phyloP scores from a whole-genome alignment of 2,888 invertebrate species.

The Adineta ricciae region DNA sequence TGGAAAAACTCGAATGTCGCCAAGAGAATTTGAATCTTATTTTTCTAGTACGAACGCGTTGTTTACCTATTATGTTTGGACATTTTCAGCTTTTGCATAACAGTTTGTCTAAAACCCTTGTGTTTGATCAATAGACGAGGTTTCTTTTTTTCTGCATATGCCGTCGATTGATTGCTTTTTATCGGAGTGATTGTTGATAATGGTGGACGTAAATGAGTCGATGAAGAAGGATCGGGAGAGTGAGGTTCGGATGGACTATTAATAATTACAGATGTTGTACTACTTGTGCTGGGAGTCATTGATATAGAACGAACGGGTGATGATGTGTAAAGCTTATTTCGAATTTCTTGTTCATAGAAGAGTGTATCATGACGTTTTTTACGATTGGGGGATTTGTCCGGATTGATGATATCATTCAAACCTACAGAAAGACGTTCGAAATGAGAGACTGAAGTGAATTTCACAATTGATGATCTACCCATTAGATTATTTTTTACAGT shows the following conservation, averaged over 20 bases:
- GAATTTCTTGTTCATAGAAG: slow-evolving; percentile 27
- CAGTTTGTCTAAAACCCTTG: background rate
- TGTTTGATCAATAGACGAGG: background rate
- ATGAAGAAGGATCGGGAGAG: slow-evolving; percentile 11
- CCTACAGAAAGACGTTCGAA: background rate
- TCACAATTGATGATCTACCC: slow-evolving; percentile 56
- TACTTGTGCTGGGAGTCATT: background rate
- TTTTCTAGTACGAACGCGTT: background rate
- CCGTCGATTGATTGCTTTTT: background rate
- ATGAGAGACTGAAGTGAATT: too few species aligned
- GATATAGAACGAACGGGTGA: background rate
- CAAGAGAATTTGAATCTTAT: background rate
- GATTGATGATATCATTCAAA: slow-evolving; percentile 13
- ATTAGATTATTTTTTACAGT: slow-evolving; percentile 91
- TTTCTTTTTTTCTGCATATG: background rate
- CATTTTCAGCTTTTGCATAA: slow-evolving; percentile 11
- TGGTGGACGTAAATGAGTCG: background rate
- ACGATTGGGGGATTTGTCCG: slow-evolving; percentile 29
- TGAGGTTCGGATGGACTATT: background rate
- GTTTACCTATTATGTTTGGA: background rate
- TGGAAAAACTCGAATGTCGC: background rate
- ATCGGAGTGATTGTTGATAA: slow-evolving; percentile 30
- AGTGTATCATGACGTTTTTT: background rate
- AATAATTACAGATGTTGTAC: background rate
- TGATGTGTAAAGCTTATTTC: background rate